Percentiles rank a stretch among this genome's conserved stretches.
Conservation (phyloP, 2,888 invertebrate species). For the Embidobia sp. region DNA sequence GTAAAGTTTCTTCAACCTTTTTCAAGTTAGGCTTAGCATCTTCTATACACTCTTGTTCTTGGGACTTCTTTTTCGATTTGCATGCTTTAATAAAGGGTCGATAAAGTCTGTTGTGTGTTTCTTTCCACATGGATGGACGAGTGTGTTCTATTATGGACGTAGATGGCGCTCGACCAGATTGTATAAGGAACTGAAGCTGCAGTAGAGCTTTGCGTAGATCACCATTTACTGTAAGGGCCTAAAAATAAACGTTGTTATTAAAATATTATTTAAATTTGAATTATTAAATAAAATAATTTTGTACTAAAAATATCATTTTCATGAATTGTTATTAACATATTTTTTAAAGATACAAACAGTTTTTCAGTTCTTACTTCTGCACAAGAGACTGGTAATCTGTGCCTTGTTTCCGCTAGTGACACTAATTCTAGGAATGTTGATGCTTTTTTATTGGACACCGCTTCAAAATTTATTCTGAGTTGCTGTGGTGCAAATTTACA, state of each 20-base stretch:
- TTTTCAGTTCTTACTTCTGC: constrained; percentile 67
- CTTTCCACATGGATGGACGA: constrained; percentile 72
- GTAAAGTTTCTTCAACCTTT: constrained; percentile 26
- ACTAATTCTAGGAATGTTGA: constrained; percentile 74
- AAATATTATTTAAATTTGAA: no score
- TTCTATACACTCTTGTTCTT: constrained; percentile 12
- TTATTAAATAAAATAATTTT: no score
- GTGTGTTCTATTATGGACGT: constrained; percentile 54
- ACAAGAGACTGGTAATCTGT: constrained; percentile 69
- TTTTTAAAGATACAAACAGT: no score
- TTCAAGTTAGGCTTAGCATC: neutral
- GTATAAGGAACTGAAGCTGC: constrained; percentile 88
- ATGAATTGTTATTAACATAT: no score
- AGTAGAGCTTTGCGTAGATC: constrained; percentile 89
- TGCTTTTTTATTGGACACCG: constrained; percentile 66
- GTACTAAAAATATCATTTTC: no score
- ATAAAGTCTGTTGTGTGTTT: constrained; percentile 71
- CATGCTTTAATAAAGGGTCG: constrained; percentile 72
- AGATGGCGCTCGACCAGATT: constrained; percentile 79
- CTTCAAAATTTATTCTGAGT: constrained; percentile 73
- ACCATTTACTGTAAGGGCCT: constrained; percentile 81
- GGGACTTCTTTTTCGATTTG: constrained; percentile 67
- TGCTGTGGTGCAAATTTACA: constrained; percentile 82
- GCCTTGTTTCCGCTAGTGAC: constrained; percentile 75
- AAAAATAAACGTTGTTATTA: constrained; percentile 30